Percentiles rank a stretch among this genome's conserved stretches.
These are phyloP conservation scores for Neoscelio sp. DNA, from an alignment of 2,888 invertebrate species.

Conservation along the genomic window DNA sequence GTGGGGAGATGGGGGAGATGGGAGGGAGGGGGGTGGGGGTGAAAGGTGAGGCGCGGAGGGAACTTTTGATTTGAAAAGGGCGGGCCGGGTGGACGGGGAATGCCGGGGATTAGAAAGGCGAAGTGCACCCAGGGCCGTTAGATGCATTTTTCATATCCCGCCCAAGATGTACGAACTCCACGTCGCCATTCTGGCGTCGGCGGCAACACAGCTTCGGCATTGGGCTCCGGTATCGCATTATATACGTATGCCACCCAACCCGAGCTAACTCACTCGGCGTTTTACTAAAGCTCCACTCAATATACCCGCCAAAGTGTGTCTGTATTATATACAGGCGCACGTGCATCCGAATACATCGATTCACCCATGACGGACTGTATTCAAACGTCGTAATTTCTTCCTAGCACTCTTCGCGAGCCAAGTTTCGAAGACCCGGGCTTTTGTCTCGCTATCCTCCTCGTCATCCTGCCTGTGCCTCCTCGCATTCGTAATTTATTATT, in stretches of 20 bases:
- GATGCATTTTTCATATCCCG: constrained; percentile 82
- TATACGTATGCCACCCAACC: constrained; percentile 33
- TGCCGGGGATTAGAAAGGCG: constrained; percentile 78
- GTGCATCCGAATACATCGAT: constrained; percentile 36
- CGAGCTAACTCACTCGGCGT: constrained; percentile 44
- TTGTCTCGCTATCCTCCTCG: constrained; percentile 69
- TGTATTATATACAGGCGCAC: constrained; percentile 16
- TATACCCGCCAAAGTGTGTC: constrained; percentile 11
- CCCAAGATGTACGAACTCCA: constrained; percentile 73
- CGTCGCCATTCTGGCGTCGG: constrained; percentile 35
- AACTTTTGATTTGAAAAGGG: constrained; percentile 81
- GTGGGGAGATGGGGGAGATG: no score
- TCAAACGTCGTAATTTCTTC: constrained; percentile 77
- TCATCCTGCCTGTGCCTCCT: constrained; percentile 30
- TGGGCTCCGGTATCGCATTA: constrained; percentile 48
- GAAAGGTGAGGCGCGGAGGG: no score
- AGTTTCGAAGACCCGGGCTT: constrained; percentile 70
- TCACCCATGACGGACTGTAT: constrained; percentile 68
- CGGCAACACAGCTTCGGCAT: constrained; percentile 32
- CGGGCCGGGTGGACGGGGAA: constrained; percentile 77
- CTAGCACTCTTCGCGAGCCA: constrained; percentile 61
- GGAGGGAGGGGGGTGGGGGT: no score
- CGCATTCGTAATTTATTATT: constrained; percentile 75
- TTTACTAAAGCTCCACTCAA: constrained; percentile 43
- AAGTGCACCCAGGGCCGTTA: constrained; percentile 79